phyloP scores from a whole-genome alignment of 2,797 vertebrate genomes.

The Ctenochaetus hawaiiensis region DNA sequence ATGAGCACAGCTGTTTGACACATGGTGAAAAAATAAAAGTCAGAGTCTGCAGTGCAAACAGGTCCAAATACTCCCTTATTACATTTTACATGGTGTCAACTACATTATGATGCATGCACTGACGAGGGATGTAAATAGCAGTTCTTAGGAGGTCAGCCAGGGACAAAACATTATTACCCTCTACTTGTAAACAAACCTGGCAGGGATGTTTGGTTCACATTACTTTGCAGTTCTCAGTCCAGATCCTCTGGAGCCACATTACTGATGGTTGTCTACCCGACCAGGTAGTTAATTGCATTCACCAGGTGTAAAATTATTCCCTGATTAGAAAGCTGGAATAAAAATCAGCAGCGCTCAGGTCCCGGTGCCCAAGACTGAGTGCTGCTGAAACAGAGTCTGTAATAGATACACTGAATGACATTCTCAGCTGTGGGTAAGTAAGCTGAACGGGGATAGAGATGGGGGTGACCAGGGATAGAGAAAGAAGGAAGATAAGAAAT shows the following conservation, averaged over 20 bases:
- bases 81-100: constrained; percentile 48
- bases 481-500: constrained; percentile 20
- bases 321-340: constrained; percentile 59
- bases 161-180: constrained; percentile 27
- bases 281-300: constrained; percentile 66
- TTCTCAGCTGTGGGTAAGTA: constrained; percentile 35
- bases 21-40: constrained; percentile 22
- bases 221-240: constrained; percentile 41
- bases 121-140: constrained; percentile 45
- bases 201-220: constrained; percentile 45
- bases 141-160: constrained; percentile 47
- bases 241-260: constrained; percentile 51
- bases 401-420: constrained; percentile 42
- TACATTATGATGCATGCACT: constrained; percentile 27
- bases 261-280: constrained; percentile 38
- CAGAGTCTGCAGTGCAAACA: constrained; percentile 39
- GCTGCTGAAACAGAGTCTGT: constrained; percentile 35
- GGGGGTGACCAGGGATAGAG: neutral
- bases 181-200: constrained; percentile 59
- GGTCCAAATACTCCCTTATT: constrained; percentile 42
- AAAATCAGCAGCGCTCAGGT: constrained; percentile 39
- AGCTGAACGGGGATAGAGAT: constrained; percentile 17
- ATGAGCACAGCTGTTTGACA: constrained; percentile 26
- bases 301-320: constrained; percentile 69
- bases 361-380: constrained; percentile 51